A percentile compares a stretch with the other conserved stretches of the same genome.
Conservation (phyloP, 2,797 vertebrate genomes). For the Schizopygopsis malacanthus region DNA sequence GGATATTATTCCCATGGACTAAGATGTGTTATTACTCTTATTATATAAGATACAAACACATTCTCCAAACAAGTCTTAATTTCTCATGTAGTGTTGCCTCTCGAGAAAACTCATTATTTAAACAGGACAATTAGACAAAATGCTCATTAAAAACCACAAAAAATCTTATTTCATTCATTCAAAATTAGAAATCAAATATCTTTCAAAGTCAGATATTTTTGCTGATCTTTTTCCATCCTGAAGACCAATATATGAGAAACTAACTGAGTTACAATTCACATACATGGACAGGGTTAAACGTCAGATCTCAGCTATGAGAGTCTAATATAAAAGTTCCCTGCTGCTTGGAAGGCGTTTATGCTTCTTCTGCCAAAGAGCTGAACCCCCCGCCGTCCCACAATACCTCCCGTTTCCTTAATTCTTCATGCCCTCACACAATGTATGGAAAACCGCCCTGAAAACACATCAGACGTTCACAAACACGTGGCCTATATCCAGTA, state of each 20-base stretch:
- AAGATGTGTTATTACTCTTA: background rate
- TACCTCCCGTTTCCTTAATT: constrained; percentile 11
- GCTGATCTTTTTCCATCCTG: background rate
- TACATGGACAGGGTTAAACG: constrained; percentile 24
- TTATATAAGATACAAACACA: background rate
- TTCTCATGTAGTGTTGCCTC: background rate
- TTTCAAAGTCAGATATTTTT: background rate
- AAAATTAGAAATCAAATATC: background rate
- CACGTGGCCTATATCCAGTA: background rate
- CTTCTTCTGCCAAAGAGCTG: constrained; percentile 53
- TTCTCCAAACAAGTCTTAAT: background rate
- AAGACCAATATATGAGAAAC: background rate
- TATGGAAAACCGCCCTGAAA: constrained; percentile 13
- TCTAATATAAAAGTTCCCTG: constrained; percentile 61
- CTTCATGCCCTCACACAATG: background rate
- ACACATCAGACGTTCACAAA: constrained; percentile 14
- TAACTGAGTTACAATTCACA: background rate
- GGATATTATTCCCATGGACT: background rate
- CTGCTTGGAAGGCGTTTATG: constrained; percentile 59
- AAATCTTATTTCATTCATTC: background rate
- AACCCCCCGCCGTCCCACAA: background rate
- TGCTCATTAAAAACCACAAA: background rate
- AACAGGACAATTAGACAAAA: background rate
- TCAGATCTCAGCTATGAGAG: constrained; percentile 62
- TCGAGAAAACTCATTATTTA: background rate